These are phyloP conservation scores for Trematocara macrostoma DNA, from an alignment of 2,113 vertebrate species.

Conservation along the genomic window DNA sequence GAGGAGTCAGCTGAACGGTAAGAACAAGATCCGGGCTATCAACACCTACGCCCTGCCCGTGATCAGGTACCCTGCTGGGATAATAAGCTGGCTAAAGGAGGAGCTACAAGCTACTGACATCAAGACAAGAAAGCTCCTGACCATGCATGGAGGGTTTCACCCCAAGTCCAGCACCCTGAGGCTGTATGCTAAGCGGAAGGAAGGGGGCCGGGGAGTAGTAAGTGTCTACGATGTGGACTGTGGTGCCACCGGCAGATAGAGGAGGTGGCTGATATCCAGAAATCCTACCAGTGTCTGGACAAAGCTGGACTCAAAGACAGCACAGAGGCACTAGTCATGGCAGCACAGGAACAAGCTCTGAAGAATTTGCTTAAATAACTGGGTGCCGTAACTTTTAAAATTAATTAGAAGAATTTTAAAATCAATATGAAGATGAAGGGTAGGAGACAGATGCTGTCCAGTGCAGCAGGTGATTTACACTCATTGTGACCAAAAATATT, in stretches of 20 bases:
- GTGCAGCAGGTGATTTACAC: not conserved
- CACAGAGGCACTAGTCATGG: rapidly evolving
- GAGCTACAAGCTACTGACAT: not conserved
- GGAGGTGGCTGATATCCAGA: not conserved
- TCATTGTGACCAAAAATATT: not conserved
- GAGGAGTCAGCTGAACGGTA: too few species aligned
- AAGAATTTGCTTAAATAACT: not conserved
- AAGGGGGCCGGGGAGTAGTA: rapidly evolving
- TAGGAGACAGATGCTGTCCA: not conserved
- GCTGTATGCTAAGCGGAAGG: rapidly evolving
- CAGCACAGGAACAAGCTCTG: not conserved
- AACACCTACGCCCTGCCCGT: too few species aligned
- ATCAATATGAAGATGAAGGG: not conserved
- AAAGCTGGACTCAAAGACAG: not conserved
- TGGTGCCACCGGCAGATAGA: too few species aligned
- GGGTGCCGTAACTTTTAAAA: not conserved
- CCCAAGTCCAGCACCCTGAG: not conserved
- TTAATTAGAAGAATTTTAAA: not conserved
- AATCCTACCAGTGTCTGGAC: not conserved
- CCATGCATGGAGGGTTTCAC: not conserved
- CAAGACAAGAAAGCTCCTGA: not conserved
- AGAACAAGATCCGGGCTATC: too few species aligned
- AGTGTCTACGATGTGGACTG: not conserved
- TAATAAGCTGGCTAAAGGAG: not conserved
- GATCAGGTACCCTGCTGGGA: not conserved